Conservation (phyloP, 2,797 vertebrate species). For the Molothrus aeneus region DNA sequence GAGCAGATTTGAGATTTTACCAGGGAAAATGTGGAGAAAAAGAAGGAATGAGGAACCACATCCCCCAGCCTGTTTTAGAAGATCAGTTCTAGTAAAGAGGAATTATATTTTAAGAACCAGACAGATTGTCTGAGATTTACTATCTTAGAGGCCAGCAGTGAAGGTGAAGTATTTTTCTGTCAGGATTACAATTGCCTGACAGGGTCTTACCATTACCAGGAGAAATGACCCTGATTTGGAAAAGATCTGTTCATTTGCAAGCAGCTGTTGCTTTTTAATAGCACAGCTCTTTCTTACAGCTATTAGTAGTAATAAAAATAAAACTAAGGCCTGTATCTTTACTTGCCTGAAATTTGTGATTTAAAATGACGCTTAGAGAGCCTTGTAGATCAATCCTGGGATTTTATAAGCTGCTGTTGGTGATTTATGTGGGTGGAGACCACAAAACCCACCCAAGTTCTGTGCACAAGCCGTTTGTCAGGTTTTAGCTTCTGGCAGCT, state of each 20-base stretch:
- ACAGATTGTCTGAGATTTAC: constrained; percentile 49
- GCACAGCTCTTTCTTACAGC: background rate
- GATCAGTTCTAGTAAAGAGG: constrained; percentile 36
- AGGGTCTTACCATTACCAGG: background rate
- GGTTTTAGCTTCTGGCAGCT: background rate
- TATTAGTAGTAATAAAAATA: constrained; percentile 10
- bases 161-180: constrained; percentile 34
- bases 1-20: background rate
- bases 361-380: background rate
- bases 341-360: background rate
- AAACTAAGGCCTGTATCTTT: background rate
- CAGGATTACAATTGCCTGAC: constrained; percentile 44
- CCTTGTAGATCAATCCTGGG: background rate
- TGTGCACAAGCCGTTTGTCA: background rate
- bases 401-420: background rate
- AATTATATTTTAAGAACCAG: constrained; percentile 34
- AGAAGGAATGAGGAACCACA: background rate
- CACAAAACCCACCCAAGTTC: background rate
- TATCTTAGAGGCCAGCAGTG: constrained; percentile 4
- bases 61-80: background rate
- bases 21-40: background rate
- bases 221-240: constrained; percentile 4
- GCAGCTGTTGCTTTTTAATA: constrained; percentile 31
- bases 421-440: background rate
- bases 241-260: constrained; percentile 13